phyloP scores from a whole-genome alignment of 2,888 invertebrate genomes.

The Germaria angustata region DNA sequence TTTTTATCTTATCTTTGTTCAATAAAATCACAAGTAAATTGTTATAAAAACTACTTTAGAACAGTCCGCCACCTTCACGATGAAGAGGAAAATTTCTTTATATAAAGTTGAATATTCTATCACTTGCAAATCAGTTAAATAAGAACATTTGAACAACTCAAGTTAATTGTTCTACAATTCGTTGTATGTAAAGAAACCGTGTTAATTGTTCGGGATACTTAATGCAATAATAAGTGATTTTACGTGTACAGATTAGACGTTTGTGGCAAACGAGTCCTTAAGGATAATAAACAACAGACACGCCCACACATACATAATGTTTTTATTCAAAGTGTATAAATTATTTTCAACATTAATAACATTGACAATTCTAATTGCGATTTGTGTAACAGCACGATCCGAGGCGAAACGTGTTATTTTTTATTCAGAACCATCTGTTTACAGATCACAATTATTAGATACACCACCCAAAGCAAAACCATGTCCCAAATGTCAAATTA shows the following conservation, averaged over 20 bases:
- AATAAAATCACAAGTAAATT: too few relatives aligned
- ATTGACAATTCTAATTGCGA: slow-evolving; percentile 68
- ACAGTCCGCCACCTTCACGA: slow-evolving; percentile 9
- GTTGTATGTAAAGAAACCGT: not conserved
- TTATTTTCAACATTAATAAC: slow-evolving; percentile 40
- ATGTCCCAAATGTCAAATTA: slow-evolving; percentile 76
- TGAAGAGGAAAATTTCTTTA: slow-evolving; percentile 28
- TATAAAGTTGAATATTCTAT: slow-evolving; percentile 56
- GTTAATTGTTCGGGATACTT: not conserved
- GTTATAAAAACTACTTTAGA: too few relatives aligned
- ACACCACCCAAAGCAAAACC: slow-evolving; percentile 71
- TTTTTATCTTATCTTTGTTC: slow-evolving; percentile 1
- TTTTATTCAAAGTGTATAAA: slow-evolving; percentile 49
- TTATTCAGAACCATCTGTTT: slow-evolving; percentile 71
- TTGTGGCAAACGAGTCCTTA: too few relatives aligned
- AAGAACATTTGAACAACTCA: slow-evolving; percentile 71
- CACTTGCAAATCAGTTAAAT: slow-evolving; percentile 73
- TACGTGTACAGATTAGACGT: too few relatives aligned
- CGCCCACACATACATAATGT: slow-evolving; percentile 14
- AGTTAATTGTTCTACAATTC: not conserved
- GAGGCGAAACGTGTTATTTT: slow-evolving; percentile 75
- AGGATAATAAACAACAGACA: not conserved
- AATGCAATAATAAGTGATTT: slow-evolving; percentile 20
- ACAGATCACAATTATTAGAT: slow-evolving; percentile 74
- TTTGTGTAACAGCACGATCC: slow-evolving; percentile 69